Conservation (phyloP, 2,113 vertebrate species). For the Gorsachius goisagi region DNA sequence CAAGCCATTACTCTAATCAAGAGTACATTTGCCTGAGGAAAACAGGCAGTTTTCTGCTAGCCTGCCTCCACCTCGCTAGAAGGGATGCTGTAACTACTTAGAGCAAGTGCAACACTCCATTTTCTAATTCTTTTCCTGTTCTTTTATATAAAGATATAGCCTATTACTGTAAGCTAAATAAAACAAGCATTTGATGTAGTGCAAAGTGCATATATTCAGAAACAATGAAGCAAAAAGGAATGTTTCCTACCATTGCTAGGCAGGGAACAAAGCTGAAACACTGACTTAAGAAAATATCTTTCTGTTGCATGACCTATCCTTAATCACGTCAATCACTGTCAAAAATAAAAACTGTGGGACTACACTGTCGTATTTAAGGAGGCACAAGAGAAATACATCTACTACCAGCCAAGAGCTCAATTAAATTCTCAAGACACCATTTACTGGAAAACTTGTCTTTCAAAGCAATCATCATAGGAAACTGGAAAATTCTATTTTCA, state of each 20-base stretch:
- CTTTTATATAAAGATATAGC: not conserved
- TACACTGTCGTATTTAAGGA: not conserved
- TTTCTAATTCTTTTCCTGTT: not conserved
- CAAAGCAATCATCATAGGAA: not conserved
- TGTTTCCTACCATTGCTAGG: not conserved
- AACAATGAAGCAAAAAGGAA: not conserved
- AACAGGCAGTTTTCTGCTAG: slow-evolving; percentile 15
- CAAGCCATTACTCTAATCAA: not conserved
- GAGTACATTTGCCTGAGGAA: not conserved
- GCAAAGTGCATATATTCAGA: not conserved
- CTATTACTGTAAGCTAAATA: not conserved
- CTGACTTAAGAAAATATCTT: not conserved
- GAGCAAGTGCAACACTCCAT: not conserved
- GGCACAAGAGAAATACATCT: not conserved
- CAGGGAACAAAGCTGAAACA: not conserved
- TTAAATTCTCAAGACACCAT: not conserved
- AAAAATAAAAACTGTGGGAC: not conserved
- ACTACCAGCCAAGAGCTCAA: not conserved
- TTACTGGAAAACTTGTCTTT: not conserved
- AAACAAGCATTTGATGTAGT: not conserved
- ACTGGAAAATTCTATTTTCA: not conserved
- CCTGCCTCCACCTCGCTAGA: not conserved
- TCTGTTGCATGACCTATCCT: not conserved
- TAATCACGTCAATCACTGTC: not conserved
- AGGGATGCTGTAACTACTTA: not conserved